Base-by-base conservation (phyloP, 2,888 invertebrate genomes). In the Euplagia quadripunctaria region DNA sequence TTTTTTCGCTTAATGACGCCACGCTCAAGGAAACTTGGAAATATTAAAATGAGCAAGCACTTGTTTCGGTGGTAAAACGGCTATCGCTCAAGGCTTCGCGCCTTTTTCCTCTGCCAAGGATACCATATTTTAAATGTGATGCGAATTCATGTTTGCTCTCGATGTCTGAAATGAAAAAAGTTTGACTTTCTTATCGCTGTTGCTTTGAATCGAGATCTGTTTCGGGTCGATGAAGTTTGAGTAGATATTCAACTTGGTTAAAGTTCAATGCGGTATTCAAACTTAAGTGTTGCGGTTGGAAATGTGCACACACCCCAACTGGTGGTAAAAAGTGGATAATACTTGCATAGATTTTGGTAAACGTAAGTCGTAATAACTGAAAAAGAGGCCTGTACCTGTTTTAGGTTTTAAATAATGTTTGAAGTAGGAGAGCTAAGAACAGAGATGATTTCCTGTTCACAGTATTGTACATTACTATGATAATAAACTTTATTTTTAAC, bases 21-120 rank as follows among this genome's bases (percentile, higher is more conserved):
- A 86, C 84, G 86, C 83, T 90, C 85, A 89, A 88, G 88, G 87
- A 90, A 94, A 93, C 89, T 94, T 93, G 93, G 91, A 91, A 94
- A 94, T 95, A 95, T 95, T 95, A 96, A 95, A 96, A 95, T 94
- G 95, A 94, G 93, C 94, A 90, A 94, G 94, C 93, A 94, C 94
- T 95, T 94, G 94, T 93, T 93, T 92, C 93, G 89, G 88, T 85
- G 89, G 92, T 91, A 90, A 94, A 94, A 91, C 92, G 91, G 89
- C 91, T 85, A 91, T 92, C 90, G 91, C 92, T 93, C 90, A 90
- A 88, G 91, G 90, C 87, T 91, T 93, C 88, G 87, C 93, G 92
- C 91, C 92, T 92, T 88, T 87, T 85, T 85, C 80, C 78, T 81
- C 79, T 76, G 77, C 81, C 83, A 82, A 82, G 80, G 77, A 77